phyloP scores from a whole-genome alignment of 1,140 invertebrate genomes.

The Aphidius gifuensis region DNA sequence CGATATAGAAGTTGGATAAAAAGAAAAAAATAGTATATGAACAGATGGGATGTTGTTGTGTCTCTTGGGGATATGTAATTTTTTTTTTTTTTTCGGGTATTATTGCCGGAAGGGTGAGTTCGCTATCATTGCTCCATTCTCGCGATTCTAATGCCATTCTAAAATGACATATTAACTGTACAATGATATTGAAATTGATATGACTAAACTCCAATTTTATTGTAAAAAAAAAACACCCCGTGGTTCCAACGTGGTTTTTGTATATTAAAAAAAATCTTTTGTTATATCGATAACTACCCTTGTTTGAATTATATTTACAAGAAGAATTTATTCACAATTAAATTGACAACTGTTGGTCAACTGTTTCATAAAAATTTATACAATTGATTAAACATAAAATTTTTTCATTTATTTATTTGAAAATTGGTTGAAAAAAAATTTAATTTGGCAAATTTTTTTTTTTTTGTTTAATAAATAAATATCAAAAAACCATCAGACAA shows the following conservation, averaged over 20 bases:
- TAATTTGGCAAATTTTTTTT: too few species aligned
- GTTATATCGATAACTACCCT: background rate
- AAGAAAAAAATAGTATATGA: too few species aligned
- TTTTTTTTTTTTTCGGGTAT: too few species aligned
- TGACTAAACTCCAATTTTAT: slow-evolving; percentile 19
- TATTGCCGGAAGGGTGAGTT: background rate
- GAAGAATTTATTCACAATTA: background rate
- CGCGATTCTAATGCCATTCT: slow-evolving; percentile 18
- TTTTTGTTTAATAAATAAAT: too few species aligned
- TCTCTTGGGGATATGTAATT: too few species aligned
- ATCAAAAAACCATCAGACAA: too few species aligned
- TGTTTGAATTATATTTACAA: background rate
- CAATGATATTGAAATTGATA: slow-evolving; percentile 11
- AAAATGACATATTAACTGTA: slow-evolving; percentile 23
- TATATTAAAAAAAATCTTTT: background rate
- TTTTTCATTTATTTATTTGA: too few species aligned
- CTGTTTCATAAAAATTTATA: too few species aligned
- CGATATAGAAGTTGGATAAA: too few species aligned
- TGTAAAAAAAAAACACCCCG: slow-evolving; percentile 2
- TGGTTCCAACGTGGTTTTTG: background rate
- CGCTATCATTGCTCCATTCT: background rate
- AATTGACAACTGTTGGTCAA: background rate
- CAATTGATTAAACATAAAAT: too few species aligned
- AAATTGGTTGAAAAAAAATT: too few species aligned
- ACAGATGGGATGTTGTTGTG: too few species aligned